A percentile compares a stretch with the other conserved stretches of the same genome.
These are phyloP conservation scores for Bubo blakistoni DNA, from an alignment of 2,113 vertebrate species.

Conservation along the genomic window DNA sequence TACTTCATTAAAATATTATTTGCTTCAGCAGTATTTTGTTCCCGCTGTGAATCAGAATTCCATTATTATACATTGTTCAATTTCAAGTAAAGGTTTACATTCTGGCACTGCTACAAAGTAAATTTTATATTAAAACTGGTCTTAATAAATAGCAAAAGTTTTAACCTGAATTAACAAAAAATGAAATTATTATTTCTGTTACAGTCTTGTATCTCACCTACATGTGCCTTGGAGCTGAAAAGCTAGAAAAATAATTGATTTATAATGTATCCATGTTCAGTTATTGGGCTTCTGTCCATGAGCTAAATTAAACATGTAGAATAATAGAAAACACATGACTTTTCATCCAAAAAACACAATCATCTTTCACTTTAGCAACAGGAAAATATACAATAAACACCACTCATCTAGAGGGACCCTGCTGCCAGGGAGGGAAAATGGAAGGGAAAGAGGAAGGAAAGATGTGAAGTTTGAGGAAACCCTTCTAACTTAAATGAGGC, in stretches of 20 bases:
- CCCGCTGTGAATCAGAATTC: not conserved
- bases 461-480: not conserved
- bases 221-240: not conserved
- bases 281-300: not conserved
- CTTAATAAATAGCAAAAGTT: not conserved
- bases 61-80: not conserved
- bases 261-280: not conserved
- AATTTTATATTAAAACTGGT: not conserved
- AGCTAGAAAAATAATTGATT: not conserved
- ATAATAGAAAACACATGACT: slow-evolving; percentile 8
- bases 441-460: not conserved
- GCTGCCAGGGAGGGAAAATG: not conserved
- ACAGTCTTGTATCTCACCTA: not conserved
- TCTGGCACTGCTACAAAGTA: not conserved
- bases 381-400: not conserved
- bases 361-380: not conserved
- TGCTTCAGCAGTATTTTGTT: not conserved
- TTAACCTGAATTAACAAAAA: not conserved
- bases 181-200: not conserved
- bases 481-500: not conserved
- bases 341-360: not conserved
- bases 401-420: not conserved
- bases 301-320: slow-evolving; percentile 11
- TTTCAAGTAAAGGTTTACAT: not conserved
- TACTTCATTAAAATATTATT: slow-evolving; percentile 10